Evolutionary conservation across 2,888 invertebrate species (phyloP).

Genomic region (Tineola bisselliella): DNA sequence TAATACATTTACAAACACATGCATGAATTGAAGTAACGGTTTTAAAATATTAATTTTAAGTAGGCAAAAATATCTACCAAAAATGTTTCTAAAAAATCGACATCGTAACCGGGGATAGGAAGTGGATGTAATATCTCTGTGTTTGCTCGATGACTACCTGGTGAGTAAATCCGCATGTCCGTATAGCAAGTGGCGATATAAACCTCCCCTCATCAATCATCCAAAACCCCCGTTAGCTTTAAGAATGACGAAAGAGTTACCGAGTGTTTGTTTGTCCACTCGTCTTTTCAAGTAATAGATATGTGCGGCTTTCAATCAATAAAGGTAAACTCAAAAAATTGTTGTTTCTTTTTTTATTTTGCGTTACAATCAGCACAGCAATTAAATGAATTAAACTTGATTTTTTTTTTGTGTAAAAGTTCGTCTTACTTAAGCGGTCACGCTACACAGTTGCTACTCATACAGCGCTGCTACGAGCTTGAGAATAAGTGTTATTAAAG

Average conservation of each 20-base stretch:
- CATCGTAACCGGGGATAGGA: neutral
- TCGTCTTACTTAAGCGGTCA: neutral
- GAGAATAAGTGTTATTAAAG: neutral
- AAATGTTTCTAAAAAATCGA: neutral
- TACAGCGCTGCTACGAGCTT: conserved; percentile 6
- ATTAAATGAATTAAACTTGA: too few species aligned
- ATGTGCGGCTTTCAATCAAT: neutral
- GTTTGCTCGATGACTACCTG: neutral
- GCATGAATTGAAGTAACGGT: too few species aligned
- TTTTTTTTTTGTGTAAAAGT: neutral
- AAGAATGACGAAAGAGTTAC: conserved; percentile 1
- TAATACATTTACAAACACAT: too few species aligned
- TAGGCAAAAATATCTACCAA: too few species aligned
- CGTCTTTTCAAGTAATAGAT: neutral
- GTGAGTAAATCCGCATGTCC: neutral
- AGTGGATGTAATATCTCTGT: neutral
- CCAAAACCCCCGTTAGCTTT: neutral
- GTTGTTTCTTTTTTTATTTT: too few species aligned
- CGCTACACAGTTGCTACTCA: neutral
- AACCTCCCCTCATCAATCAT: conserved; percentile 7
- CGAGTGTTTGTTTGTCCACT: neutral
- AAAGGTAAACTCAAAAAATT: too few species aligned
- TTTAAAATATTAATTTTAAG: too few species aligned
- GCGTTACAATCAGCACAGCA: neutral
- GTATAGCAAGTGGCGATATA: neutral